Conservation (phyloP, 1,140 invertebrate species). For the Eriosoma lanigerum region DNA sequence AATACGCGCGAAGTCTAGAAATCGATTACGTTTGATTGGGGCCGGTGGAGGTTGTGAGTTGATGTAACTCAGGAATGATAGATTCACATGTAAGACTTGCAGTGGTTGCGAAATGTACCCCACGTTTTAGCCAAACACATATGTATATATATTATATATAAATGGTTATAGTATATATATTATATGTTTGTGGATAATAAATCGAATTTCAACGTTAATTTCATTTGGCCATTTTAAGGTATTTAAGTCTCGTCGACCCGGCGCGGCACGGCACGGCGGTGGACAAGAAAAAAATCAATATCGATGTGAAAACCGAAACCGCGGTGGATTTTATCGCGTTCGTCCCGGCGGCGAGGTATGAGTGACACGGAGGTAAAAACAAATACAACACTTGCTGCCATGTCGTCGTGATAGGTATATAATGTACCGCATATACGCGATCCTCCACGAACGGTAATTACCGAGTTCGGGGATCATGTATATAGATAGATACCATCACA, state of each 20-base stretch:
- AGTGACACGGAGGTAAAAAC: neutral
- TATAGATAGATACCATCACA: neutral
- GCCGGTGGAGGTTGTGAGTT: too few species aligned
- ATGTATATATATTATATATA: neutral
- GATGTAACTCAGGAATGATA: too few species aligned
- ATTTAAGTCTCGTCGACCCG: neutral
- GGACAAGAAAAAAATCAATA: conserved; percentile 22
- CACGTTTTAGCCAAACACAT: neutral
- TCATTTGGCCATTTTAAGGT: neutral
- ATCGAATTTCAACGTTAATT: conserved; percentile 30
- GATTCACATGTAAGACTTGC: neutral
- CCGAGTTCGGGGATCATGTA: neutral
- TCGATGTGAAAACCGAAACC: neutral
- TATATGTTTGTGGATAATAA: conserved; percentile 17
- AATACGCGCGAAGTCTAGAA: too few species aligned
- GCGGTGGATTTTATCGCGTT: neutral
- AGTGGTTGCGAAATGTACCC: neutral
- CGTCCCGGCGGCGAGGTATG: neutral
- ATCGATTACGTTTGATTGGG: too few species aligned
- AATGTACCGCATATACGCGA: neutral
- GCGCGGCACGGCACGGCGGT: neutral
- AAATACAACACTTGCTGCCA: neutral
- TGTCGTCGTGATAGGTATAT: neutral
- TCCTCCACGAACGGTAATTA: neutral
- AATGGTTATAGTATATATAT: neutral